These are phyloP conservation scores for Mastomys natalensis DNA, from an alignment of 2,113 vertebrate species.

Conservation along the genomic window DNA sequence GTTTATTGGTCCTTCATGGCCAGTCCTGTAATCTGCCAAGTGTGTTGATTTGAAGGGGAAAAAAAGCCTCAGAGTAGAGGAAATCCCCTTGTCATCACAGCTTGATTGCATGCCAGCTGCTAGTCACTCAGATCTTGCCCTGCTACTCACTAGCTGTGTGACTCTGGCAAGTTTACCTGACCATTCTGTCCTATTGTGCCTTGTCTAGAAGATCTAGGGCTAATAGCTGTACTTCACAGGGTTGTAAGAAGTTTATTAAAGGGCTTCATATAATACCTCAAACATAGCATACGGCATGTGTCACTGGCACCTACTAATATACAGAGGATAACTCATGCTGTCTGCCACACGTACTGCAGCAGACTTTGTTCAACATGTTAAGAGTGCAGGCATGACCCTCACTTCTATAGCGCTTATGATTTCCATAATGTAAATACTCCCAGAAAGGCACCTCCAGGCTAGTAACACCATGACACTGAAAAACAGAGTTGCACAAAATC, in stretches of 20 bases:
- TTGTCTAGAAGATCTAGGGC: neutral
- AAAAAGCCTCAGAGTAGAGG: neutral
- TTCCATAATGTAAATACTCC: neutral
- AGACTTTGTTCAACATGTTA: neutral
- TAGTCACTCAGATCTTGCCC: neutral
- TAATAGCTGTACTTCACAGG: neutral
- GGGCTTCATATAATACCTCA: neutral
- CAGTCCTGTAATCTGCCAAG: neutral
- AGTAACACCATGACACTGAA: neutral
- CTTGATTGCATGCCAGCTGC: neutral
- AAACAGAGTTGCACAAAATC: rapidly evolving
- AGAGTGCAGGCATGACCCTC: neutral
- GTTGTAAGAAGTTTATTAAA: neutral
- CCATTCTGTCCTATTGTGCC: neutral
- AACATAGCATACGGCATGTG: neutral
- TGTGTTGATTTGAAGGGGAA: neutral
- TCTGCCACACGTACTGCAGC: neutral
- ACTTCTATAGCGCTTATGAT: neutral
- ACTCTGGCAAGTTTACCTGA: neutral
- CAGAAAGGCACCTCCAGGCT: neutral
- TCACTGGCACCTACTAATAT: neutral
- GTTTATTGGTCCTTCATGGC: neutral
- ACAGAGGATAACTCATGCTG: neutral
- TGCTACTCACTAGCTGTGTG: neutral
- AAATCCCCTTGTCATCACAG: neutral